These are phyloP conservation scores for Eleutherodactylus coqui DNA, from an alignment of 2,797 vertebrate genomes.

Conservation along the genomic window DNA sequence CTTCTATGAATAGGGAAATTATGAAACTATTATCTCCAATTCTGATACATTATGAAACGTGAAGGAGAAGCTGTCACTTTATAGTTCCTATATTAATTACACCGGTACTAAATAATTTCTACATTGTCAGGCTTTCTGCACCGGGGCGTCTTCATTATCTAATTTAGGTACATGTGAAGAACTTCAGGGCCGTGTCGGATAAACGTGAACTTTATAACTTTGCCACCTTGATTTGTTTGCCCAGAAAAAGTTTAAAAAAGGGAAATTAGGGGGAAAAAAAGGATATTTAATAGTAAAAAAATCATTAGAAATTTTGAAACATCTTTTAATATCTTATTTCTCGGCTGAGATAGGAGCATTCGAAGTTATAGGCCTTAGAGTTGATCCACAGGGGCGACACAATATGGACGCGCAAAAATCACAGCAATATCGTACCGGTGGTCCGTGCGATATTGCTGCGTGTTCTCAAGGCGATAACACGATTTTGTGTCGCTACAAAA, in stretches of 20 bases:
- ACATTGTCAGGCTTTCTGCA: neutral
- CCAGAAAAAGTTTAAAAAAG: neutral
- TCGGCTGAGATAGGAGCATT: neutral
- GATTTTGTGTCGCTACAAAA: no score
- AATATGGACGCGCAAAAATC: no score
- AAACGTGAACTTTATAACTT: neutral
- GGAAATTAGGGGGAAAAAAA: no score
- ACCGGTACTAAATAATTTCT: neutral
- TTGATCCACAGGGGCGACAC: no score
- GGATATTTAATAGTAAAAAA: neutral
- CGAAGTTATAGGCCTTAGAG: neutral
- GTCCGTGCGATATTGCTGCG: no score
- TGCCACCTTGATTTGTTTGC: neutral
- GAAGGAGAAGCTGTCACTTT: constrained; percentile 9
- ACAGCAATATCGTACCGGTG: no score
- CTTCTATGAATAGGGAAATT: constrained; percentile 17
- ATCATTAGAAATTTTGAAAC: neutral
- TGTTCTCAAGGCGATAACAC: no score
- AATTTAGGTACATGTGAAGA: neutral
- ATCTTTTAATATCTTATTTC: neutral
- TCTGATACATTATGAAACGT: constrained; percentile 15
- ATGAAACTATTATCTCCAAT: constrained; percentile 14
- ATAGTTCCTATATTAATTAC: constrained; percentile 13
- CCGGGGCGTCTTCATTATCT: neutral
- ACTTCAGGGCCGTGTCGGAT: neutral